Percentiles rank a stretch among this genome's conserved stretches.
Evolutionary conservation across 53 echinoderm and acorn worm genomes (phyloP).

Genomic region (Echinarachnius parma): DNA sequence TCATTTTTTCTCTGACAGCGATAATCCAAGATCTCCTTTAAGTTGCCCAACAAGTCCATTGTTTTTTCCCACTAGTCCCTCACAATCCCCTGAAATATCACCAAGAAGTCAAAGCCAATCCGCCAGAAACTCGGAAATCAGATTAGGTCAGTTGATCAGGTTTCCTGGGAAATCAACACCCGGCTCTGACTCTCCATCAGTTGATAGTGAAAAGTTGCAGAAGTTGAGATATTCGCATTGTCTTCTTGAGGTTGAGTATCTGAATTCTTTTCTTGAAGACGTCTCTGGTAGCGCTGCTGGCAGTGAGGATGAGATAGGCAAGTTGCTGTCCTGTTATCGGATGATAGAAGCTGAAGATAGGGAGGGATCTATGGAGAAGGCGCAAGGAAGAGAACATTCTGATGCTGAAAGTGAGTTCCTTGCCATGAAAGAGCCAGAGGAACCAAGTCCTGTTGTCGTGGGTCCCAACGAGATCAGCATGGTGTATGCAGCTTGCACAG

Average conservation of each 20-base stretch:
- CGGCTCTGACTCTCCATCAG: conserved; percentile 5
- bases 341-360: conserved; percentile 44
- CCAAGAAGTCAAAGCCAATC: conserved; percentile 19
- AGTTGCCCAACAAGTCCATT: conserved; percentile 35
- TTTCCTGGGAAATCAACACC: conserved; percentile 1
- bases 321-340: conserved; percentile 31
- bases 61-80: conserved; percentile 39
- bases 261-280: conserved; percentile 34
- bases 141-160: conserved; percentile 21
- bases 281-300: not conserved
- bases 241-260: conserved; percentile 32
- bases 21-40: conserved; percentile 9
- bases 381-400: not conserved
- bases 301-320: conserved; percentile 1
- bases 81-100: conserved; percentile 16
- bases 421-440: conserved; percentile 27
- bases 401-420: conserved; percentile 40
- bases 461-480: conserved; percentile 28
- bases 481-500: conserved; percentile 32
- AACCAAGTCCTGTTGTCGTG: not conserved
- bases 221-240: conserved; percentile 26
- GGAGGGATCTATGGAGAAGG: conserved; percentile 4
- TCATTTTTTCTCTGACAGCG: conserved; percentile 6
- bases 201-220: conserved; percentile 10
- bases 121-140: not conserved